These are phyloP conservation scores for Neoascia interrupta DNA, from an alignment of 2,888 invertebrate species.

Conservation along the genomic window DNA sequence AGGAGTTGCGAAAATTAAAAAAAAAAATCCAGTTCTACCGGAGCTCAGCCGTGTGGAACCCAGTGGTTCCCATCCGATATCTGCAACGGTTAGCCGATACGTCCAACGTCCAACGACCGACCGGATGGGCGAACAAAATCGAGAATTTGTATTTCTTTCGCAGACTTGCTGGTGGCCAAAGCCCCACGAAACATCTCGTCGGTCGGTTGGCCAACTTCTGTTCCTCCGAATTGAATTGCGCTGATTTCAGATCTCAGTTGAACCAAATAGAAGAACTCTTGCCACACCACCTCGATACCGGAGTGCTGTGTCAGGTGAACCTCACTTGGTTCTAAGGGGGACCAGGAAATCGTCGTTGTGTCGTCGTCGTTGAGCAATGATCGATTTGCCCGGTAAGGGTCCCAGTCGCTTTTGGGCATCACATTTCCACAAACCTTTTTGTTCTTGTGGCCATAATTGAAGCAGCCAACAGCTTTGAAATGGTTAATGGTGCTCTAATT, in stretches of 20 bases:
- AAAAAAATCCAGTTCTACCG: conserved; percentile 47
- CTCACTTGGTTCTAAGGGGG: conserved; percentile 52
- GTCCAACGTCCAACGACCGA: conserved; percentile 47
- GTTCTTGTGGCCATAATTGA: conserved; percentile 26
- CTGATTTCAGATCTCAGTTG: conserved; percentile 54
- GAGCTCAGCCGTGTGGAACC: conserved; percentile 62
- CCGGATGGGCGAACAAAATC: conserved; percentile 59
- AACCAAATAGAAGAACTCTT: conserved; percentile 30
- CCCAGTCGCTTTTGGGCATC: conserved; percentile 63
- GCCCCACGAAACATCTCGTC: conserved; percentile 6
- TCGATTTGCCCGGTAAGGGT: conserved; percentile 61
- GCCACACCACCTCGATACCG: conserved; percentile 22
- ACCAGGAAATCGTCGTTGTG: conserved; percentile 61
- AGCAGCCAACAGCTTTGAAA: conserved; percentile 31
- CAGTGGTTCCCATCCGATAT: conserved; percentile 49
- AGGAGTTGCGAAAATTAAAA: conserved; percentile 48
- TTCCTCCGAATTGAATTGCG: conserved; percentile 54
- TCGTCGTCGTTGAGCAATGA: conserved; percentile 54
- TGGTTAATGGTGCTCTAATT: conserved; percentile 52
- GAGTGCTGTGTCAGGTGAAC: conserved; percentile 54
- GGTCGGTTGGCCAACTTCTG: conserved; percentile 58
- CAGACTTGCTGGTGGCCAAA: conserved; percentile 41
- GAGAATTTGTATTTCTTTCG: conserved; percentile 26
- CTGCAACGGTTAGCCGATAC: not conserved
- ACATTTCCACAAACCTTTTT: conserved; percentile 39